phyloP scores from a whole-genome alignment of 2,113 vertebrate genomes.

The Phrynosoma platyrhinos region DNA sequence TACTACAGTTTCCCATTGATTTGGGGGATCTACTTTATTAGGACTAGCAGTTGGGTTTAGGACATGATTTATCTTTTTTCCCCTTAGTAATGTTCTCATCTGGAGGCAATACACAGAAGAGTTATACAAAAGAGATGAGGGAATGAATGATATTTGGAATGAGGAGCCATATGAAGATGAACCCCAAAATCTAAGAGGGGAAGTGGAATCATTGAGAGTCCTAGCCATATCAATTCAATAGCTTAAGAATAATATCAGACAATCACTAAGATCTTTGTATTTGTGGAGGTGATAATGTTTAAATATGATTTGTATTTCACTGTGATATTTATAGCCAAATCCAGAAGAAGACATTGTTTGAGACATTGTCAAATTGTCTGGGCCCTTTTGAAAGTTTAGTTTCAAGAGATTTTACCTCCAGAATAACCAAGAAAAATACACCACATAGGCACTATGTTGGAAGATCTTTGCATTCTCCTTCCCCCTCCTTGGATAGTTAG shows the following conservation, averaged over 20 bases:
- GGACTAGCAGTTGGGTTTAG: too few species aligned
- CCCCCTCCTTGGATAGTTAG: too few species aligned
- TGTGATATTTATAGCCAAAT: conserved; percentile 6
- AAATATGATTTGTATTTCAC: not conserved
- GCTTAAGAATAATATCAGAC: not conserved
- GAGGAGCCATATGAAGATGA: too few species aligned
- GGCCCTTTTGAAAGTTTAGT: not conserved
- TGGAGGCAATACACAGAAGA: too few species aligned
- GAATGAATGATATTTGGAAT: too few species aligned
- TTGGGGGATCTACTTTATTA: too few species aligned
- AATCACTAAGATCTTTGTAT: not conserved
- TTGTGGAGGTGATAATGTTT: not conserved
- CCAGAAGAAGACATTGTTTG: not conserved
- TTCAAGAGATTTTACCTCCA: not conserved
- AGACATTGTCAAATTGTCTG: not conserved
- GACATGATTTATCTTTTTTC: not conserved
- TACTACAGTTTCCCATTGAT: too few species aligned
- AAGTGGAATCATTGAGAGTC: not conserved
- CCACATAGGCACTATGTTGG: not conserved
- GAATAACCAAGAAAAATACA: not conserved
- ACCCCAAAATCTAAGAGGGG: too few species aligned
- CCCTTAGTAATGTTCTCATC: not conserved
- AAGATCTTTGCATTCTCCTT: too few species aligned
- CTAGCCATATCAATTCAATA: not conserved
- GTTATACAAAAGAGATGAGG: too few species aligned